Evolutionary conservation across 2,113 vertebrate genomes (phyloP).

Genomic region (Empidonax alnorum): DNA sequence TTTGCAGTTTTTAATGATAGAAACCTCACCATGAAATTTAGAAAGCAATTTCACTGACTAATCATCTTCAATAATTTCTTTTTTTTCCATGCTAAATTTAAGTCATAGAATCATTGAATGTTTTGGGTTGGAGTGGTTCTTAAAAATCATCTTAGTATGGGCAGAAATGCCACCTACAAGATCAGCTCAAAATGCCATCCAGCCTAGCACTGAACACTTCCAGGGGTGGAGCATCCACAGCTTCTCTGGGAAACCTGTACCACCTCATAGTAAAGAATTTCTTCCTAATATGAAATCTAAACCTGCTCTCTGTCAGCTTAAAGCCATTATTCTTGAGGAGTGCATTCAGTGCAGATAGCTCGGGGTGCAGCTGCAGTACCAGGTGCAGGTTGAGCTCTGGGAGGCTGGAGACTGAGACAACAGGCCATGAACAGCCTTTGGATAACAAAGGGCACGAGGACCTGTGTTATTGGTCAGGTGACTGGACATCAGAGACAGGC

Average conservation of each 20-base stretch:
- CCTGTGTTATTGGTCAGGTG: neutral
- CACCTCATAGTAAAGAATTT: neutral
- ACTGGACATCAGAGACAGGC: neutral
- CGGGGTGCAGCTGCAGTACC: neutral
- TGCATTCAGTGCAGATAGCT: neutral
- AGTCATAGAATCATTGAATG: neutral
- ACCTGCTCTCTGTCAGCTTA: neutral
- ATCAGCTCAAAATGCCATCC: neutral
- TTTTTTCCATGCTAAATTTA: neutral
- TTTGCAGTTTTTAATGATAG: neutral
- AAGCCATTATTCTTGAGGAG: neutral
- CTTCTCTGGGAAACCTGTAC: neutral
- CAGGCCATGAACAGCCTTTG: fast-evolving
- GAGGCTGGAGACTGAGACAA: fast-evolving
- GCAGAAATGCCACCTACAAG: neutral
- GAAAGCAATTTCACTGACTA: neutral
- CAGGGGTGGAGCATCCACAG: too few species aligned
- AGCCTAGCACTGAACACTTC: neutral
- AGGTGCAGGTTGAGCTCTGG: fast-evolving
- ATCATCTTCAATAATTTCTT: neutral
- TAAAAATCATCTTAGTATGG: neutral
- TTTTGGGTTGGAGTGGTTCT: neutral
- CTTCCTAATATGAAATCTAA: neutral
- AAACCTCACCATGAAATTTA: neutral
- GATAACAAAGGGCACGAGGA: neutral